Evolutionary conservation across 1,140 invertebrate genomes (phyloP).

Genomic region (Tribolium madens): DNA sequence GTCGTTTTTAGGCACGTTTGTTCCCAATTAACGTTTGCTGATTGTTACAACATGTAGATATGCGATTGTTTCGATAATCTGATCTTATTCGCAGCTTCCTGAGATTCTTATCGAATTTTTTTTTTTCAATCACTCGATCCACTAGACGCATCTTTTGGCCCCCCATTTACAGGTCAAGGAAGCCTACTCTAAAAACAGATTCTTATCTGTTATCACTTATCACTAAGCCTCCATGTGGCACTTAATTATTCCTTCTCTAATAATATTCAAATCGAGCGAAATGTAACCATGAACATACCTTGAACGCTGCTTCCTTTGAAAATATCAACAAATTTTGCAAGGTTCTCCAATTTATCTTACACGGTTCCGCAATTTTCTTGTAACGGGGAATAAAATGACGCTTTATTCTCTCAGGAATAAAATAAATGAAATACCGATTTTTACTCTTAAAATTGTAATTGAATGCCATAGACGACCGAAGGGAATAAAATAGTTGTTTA

Average conservation of each 20-base stretch:
- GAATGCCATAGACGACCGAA: too few relatives aligned
- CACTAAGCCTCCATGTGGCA: not conserved
- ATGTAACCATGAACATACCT: not conserved
- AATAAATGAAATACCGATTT: too few relatives aligned
- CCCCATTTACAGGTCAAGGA: conserved; percentile 19
- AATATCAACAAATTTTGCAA: conserved; percentile 19
- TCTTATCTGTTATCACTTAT: not conserved
- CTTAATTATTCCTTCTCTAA: not conserved
- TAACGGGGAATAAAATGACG: too few relatives aligned
- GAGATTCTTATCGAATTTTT: not conserved
- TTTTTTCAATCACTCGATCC: too few relatives aligned
- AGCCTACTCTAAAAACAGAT: conserved; percentile 22
- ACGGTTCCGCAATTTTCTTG: not conserved
- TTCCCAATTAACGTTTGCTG: not conserved
- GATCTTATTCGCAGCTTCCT: not conserved
- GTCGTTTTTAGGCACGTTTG: not conserved
- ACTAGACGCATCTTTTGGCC: conserved; percentile 2
- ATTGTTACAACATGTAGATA: not conserved
- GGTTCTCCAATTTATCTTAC: not conserved
- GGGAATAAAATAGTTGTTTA: too few relatives aligned
- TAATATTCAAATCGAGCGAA: not conserved
- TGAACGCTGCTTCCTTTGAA: conserved; percentile 1
- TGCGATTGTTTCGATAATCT: conserved; percentile 6
- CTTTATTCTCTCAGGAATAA: too few relatives aligned
- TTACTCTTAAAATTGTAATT: too few relatives aligned